Evolutionary conservation across 37 sponge, comb jelly and placozoan species (phyloP).

Genomic region (Petrosia ficiformis): DNA sequence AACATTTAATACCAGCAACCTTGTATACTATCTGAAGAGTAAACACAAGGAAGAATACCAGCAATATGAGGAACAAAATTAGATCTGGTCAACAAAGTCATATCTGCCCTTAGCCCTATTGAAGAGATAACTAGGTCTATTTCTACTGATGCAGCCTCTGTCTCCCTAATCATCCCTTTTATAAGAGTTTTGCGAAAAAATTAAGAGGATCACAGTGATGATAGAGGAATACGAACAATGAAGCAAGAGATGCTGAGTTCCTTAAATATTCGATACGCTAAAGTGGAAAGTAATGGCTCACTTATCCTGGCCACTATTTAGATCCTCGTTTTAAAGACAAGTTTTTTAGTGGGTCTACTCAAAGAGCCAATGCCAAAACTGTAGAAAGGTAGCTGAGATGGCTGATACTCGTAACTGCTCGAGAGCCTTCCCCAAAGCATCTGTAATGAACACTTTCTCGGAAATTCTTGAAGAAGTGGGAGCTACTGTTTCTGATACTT

Average conservation of each 20-base stretch:
- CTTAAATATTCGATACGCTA: neutral
- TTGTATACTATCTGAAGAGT: too few relatives aligned
- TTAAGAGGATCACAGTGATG: slow-evolving; percentile 5
- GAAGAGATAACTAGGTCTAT: slow-evolving; percentile 16
- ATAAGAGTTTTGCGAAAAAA: slow-evolving; percentile 7
- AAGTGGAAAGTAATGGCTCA: neutral
- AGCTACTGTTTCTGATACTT: neutral
- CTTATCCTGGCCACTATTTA: neutral
- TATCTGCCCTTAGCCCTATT: neutral
- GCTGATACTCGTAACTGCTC: too few relatives aligned
- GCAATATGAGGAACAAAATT: too few relatives aligned
- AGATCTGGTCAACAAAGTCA: neutral
- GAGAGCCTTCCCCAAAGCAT: too few relatives aligned
- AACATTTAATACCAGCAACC: too few relatives aligned
- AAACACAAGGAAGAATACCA: too few relatives aligned
- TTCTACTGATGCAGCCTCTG: slow-evolving; percentile 10
- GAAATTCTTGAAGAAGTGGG: neutral
- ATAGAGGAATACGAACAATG: slow-evolving; percentile 11
- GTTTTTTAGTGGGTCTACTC: neutral
- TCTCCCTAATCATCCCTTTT: slow-evolving; percentile 18
- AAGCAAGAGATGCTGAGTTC: slow-evolving; percentile 2
- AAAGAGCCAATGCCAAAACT: neutral
- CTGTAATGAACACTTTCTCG: neutral
- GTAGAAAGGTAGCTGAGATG: neutral
- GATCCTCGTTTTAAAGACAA: neutral